phyloP scores from a whole-genome alignment of 1,140 invertebrate genomes.

The Drosophila albomicans region DNA sequence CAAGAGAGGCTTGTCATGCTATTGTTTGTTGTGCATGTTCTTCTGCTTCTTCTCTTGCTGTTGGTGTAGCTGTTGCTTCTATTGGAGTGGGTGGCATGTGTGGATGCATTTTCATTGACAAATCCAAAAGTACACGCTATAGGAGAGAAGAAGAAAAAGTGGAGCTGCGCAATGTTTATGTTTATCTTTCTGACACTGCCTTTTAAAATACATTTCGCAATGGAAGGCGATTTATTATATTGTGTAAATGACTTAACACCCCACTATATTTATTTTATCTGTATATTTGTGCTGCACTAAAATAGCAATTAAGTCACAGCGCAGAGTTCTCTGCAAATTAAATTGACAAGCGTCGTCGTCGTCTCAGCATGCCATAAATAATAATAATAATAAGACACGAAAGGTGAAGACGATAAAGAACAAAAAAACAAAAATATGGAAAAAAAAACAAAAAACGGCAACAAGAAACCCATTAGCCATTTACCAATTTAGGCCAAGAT shows the following conservation, averaged over 20 bases:
- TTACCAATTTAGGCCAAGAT: conserved; percentile 68
- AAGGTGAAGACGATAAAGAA: conserved; percentile 13
- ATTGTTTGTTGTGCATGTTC: conserved; percentile 30
- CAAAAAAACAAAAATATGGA: background rate
- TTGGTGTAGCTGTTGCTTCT: conserved; percentile 12
- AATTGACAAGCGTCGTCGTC: conserved; percentile 32
- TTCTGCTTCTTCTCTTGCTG: background rate
- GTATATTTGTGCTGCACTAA: conserved; percentile 28
- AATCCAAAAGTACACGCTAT: conserved; percentile 28
- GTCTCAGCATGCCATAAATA: conserved; percentile 48
- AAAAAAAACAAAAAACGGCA: background rate
- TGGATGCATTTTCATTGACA: conserved; percentile 54
- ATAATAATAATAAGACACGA: conserved; percentile 25
- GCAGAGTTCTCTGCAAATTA: conserved; percentile 47
- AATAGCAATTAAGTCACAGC: conserved; percentile 57
- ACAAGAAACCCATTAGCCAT: conserved; percentile 63
- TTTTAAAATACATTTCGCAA: conserved; percentile 38
- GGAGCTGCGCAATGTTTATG: conserved; percentile 34
- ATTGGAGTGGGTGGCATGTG: conserved; percentile 36
- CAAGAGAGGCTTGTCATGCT: conserved; percentile 45
- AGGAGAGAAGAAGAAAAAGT: background rate
- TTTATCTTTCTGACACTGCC: conserved; percentile 29
- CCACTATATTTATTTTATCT: conserved; percentile 17
- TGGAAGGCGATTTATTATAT: conserved; percentile 46
- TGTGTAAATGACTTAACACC: conserved; percentile 47